A percentile compares a stretch with the other conserved stretches of the same genome.
Evolutionary conservation across 2,797 vertebrate genomes (phyloP).

Genomic region (Odontamblyopus rebecca): DNA sequence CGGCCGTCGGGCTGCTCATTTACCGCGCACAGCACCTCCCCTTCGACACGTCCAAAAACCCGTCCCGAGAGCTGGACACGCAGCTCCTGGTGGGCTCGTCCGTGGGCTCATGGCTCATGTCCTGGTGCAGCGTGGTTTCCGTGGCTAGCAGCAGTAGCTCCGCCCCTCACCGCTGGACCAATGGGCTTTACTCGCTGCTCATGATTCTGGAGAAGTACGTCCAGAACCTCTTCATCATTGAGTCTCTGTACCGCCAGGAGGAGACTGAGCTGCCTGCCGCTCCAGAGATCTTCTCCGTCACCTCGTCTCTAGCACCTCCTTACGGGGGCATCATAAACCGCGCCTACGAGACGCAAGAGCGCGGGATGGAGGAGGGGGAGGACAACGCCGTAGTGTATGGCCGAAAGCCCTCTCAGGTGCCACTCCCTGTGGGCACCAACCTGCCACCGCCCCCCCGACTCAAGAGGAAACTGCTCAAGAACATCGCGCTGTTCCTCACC

Average conservation of each 20-base stretch:
- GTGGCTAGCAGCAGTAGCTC: slow-evolving; percentile 73
- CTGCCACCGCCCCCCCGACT: slow-evolving; percentile 38
- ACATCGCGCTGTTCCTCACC: slow-evolving; percentile 88
- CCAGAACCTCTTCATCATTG: slow-evolving; percentile 95
- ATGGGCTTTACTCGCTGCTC: slow-evolving; percentile 86
- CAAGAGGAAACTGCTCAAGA: slow-evolving; percentile 87
- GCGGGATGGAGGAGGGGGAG: slow-evolving; percentile 57
- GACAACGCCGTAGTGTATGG: slow-evolving; percentile 57
- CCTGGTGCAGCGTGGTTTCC: slow-evolving; percentile 92
- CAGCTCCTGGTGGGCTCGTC: slow-evolving; percentile 90
- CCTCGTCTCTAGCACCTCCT: slow-evolving; percentile 66
- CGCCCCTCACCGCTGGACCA: slow-evolving; percentile 87
- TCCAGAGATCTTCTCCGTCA: slow-evolving; percentile 83
- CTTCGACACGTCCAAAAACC: slow-evolving; percentile 85
- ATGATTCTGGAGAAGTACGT: slow-evolving; percentile 90
- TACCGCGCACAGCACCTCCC: slow-evolving; percentile 82
- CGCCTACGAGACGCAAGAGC: slow-evolving; percentile 56
- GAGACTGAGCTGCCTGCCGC: slow-evolving; percentile 51
- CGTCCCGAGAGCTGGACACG: slow-evolving; percentile 87
- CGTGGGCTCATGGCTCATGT: slow-evolving; percentile 92
- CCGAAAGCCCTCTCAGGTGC: slow-evolving; percentile 52
- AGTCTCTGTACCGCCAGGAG: slow-evolving; percentile 86
- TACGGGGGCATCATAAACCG: slow-evolving; percentile 78
- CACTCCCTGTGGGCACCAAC: slow-evolving; percentile 44
- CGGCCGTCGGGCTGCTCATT: slow-evolving; percentile 82